Evolutionary conservation across 2,113 vertebrate species (phyloP).

Genomic region (Meles meles): DNA sequence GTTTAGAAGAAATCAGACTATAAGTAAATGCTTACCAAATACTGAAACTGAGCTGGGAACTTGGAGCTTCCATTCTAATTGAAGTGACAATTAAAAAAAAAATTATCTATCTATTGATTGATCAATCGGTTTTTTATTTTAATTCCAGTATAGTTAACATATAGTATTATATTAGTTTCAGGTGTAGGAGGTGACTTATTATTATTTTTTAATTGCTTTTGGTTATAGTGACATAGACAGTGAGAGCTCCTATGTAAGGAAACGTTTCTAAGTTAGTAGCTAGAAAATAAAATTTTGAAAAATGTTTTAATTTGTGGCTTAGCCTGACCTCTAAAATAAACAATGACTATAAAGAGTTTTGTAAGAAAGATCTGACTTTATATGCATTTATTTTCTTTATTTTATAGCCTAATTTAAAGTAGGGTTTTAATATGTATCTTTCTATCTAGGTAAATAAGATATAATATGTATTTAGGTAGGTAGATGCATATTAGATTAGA

Average conservation of each 20-base stretch:
- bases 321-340: not conserved
- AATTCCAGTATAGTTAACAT: not conserved
- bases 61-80: not conserved
- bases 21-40: not conserved
- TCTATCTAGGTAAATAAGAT: not conserved
- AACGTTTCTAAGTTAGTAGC: not conserved
- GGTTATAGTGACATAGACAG: not conserved
- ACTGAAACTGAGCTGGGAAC: not conserved
- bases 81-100: not conserved
- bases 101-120: not conserved
- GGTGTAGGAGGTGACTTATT: not conserved
- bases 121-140: not conserved
- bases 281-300: not conserved
- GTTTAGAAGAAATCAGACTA: not conserved
- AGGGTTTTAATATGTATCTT: not conserved
- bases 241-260: not conserved
- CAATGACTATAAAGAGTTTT: not conserved
- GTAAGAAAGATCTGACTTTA: not conserved
- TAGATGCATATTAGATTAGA: not conserved
- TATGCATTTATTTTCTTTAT: not conserved
- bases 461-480: not conserved
- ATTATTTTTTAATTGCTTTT: not conserved
- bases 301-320: not conserved
- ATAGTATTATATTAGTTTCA: not conserved
- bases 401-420: not conserved